Evolutionary conservation across 1,140 invertebrate species (phyloP), one percentile per base, ranked within the genome.

Genomic region (Subanguina moxae): DNA sequence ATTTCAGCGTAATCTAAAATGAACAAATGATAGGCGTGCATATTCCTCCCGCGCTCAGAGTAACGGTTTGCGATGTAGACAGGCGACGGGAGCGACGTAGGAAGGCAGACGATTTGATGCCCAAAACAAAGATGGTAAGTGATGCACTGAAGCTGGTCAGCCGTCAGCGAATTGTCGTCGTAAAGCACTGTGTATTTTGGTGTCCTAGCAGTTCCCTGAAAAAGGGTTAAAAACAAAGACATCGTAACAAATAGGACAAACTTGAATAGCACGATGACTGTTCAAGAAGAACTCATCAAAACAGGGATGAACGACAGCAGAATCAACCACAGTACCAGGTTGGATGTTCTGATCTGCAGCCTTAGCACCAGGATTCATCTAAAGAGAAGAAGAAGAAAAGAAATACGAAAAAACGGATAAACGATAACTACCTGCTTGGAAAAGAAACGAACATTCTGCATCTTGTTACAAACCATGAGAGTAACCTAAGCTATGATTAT

Each of bases 71-170:
- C 71, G 30, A 73, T 76, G 25, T 71, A 73, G 28, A 74, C 56
- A 25, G 70, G 70, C 1, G 70, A 70, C 19, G 69, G 73, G 15
- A 71, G 57, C 3, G 23, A 61, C 5, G 27, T 71, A 15, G 58
- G 65, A 5, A 61, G n/a, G 48, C 32, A 57, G 11, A 76, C 71
- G 25, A 74, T 74, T 56, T 74, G 73, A 58, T 76, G 72, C 7
- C 73, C 68, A 57, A 68, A 76, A 48, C 73, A 74, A 23, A 74
- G 74, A 30, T 73, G 45, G 23, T 74, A 72, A n/a, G 73, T 74
- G n/a, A 72, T 43, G n/a, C 46, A 30, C 45, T 74, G 46, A 23
- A 76, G 42, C 8, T 57, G 43, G 30, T 59, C 68, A 17, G 65
- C 25, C 17, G 45, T 42, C 19, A 73, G 27, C 1, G 19, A 23